phyloP scores from a whole-genome alignment of 2,888 invertebrate genomes.

The Eumerus sabulonum region DNA sequence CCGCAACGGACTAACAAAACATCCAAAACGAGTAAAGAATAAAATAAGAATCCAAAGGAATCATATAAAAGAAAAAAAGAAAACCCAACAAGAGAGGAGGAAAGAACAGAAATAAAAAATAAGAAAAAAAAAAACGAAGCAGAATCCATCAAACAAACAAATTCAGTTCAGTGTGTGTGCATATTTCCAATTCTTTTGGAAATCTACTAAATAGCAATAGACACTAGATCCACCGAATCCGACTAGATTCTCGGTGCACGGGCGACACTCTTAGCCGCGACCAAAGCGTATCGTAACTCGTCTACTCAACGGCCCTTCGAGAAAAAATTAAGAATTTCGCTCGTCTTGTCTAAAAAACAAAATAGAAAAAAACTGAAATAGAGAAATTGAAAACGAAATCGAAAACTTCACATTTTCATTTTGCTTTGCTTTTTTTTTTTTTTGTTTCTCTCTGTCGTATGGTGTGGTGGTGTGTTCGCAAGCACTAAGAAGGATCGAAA shows the following conservation, averaged over 20 bases:
- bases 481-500: conserved; percentile 37
- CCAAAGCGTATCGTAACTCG: too few relatives aligned
- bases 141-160: conserved; percentile 69
- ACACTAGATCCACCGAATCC: conserved; percentile 15
- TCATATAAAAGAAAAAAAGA: too few relatives aligned
- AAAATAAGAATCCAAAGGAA: conserved; percentile 5
- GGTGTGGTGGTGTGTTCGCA: conserved; percentile 55
- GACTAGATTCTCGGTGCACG: conserved; percentile 22
- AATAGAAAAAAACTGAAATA: conserved; percentile 36
- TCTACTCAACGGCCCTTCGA: too few relatives aligned
- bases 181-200: conserved; percentile 56
- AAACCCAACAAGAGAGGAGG: conserved; percentile 19
- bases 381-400: too few relatives aligned
- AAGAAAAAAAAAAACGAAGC: conserved; percentile 65
- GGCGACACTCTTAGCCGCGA: neutral
- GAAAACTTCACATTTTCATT: conserved; percentile 27
- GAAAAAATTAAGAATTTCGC: conserved; percentile 23
- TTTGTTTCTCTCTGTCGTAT: conserved; percentile 9
- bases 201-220: conserved; percentile 53
- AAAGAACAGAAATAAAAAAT: conserved; percentile 66
- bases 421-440: conserved; percentile 52
- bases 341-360: conserved; percentile 17
- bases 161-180: conserved; percentile 63
- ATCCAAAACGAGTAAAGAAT: conserved; percentile 53
- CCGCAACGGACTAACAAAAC: conserved; percentile 60